Base-by-base conservation (phyloP, 2,888 invertebrate species). In the Yponomeuta sedellus region DNA sequence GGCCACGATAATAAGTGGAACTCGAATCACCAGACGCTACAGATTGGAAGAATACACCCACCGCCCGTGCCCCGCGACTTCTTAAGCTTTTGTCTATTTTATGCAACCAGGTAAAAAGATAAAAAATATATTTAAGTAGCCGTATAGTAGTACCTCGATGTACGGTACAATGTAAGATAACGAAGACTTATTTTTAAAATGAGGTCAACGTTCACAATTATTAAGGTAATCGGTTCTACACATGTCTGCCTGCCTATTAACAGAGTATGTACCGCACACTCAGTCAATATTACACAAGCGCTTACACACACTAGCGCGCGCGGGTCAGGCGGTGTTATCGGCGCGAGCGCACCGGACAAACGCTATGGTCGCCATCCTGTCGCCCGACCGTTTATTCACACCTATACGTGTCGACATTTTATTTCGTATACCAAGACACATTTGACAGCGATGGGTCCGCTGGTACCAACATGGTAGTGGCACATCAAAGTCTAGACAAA, bases 11-110 rank as follows among this genome's bases (percentile, higher is more conserved):
- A 89, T 88, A 88, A 88, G 88, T 88, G 83, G 86, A 86, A 85
- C 87, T 85, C 86, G 86, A 87, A 88, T 86, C 85, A 87, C 85
- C 85, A 86, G 88, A 87, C 88, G 86, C 82, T 83, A 80, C 86
- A 87, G 87, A 89, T 88, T 89, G 88, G 86, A 86, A 86, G 84
- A 87, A 86, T 82, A 78, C 81, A 77, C 80, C 80, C 82, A 80
- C 81, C 44, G 16, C 4, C 81, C 44, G 16, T 16, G 44, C 44
- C 16, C 16, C 44, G 16, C 16, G 16, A 52, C 44, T 52, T 12
- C 16, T 52, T 5, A 52, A 52, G 44, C 5, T 52, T 52, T 52
- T 52, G 12, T 34, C 16, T 52, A 16, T 52, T 52, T 52, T 52
- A 52, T 16, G 44, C 16, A 52, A 52, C 44, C 16, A 34, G 44